Conservation (phyloP, 2,888 invertebrate species). For the Aleiodes leptofemur region DNA sequence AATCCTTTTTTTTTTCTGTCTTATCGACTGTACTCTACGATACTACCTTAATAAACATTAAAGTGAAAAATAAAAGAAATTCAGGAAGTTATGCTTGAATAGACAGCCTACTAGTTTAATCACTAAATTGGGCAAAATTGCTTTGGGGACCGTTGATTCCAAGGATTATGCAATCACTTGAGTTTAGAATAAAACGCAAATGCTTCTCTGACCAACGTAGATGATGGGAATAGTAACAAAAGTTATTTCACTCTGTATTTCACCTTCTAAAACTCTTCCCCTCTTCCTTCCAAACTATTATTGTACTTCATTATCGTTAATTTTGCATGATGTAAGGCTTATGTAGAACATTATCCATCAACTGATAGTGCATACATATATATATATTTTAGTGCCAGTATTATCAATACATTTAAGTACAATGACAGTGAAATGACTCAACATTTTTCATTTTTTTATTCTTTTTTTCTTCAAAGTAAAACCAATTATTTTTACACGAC, state of each 20-base stretch:
- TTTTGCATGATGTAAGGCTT: slow-evolving; percentile 28
- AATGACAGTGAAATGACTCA: background rate
- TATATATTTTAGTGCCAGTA: background rate
- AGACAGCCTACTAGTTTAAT: slow-evolving; percentile 11
- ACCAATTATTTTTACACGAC: background rate
- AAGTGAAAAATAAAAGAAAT: slow-evolving; percentile 7
- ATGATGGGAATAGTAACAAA: slow-evolving; percentile 6
- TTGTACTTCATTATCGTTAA: slow-evolving; percentile 24
- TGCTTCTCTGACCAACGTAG: background rate
- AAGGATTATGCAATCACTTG: slow-evolving; percentile 22
- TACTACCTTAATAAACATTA: background rate
- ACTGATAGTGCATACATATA: background rate
- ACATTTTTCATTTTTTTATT: background rate
- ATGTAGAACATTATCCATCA: slow-evolving; percentile 4
- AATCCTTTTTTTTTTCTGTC: too few species aligned
- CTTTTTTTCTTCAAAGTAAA: background rate
- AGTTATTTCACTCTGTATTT: background rate
- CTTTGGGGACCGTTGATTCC: slow-evolving; percentile 22
- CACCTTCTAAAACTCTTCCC: slow-evolving; percentile 1
- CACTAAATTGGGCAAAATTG: slow-evolving; percentile 24
- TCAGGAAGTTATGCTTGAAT: slow-evolving; percentile 22
- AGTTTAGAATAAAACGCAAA: background rate
- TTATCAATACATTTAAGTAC: background rate
- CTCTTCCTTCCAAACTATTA: background rate
- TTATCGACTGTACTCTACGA: too few species aligned